Evolutionary conservation across 1,140 invertebrate species (phyloP), one percentile per base, ranked within the genome.

Genomic region (Drosophila ercepeae): DNA sequence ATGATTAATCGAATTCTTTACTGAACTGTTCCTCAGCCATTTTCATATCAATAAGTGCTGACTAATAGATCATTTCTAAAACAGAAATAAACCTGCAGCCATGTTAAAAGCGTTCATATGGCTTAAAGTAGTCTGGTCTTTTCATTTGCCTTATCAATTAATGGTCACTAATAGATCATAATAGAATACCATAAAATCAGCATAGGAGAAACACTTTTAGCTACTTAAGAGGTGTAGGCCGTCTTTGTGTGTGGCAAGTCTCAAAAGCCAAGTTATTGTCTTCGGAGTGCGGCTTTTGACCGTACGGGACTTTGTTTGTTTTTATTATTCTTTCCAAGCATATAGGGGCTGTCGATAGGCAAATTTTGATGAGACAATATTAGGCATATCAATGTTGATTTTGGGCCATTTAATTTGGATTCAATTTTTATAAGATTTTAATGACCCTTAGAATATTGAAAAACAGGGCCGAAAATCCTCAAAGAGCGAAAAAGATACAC

Each of bases 121-220:
- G 46, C 45, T 34, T 45, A 53, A 45, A 65, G 21, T 51, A 45
- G 59, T 27, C 21, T 9, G 9, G 14, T 36, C 42, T 32, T 59
- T 44, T 36, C 21, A 72, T 70, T 71, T 72, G 25, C 7, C 71
- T 79, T 84, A 86, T 84, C 81, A 68, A 60, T 74, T 86, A 86
- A 86, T 86, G 82, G 61, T 55, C 57, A 48, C 81, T 81, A 86
- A 86, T 88, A 88, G 82, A 86, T 86, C 82, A 88, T 74, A 88
- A 82, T 81, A 46, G 72, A 81, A 77, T 59, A 18, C 63, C 34
- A 81, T 86, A 81, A 86, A 81, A 77, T 55, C 39, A 14, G 29
- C 70, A 50, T 36, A 61, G 44, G 70, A 76, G 53, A 72, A 41
- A 69, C 49, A 61, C 58, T 65, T 70, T 57, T 57, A 34, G 73